These are phyloP conservation scores for Cinclus cinclus DNA, from an alignment of 2,113 vertebrate genomes.

Conservation along the genomic window DNA sequence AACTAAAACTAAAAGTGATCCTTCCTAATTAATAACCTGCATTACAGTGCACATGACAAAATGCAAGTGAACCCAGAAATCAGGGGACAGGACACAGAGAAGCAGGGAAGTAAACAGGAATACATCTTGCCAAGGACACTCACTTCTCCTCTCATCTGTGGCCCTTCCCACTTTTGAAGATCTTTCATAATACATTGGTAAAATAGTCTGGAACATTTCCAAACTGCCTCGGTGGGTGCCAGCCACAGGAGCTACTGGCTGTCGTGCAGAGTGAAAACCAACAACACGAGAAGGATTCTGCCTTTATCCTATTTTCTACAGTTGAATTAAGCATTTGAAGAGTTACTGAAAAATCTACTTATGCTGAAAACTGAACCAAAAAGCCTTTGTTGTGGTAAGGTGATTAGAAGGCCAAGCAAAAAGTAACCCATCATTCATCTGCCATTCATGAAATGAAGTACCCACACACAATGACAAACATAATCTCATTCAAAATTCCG, in stretches of 20 bases:
- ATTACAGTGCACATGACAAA: background rate
- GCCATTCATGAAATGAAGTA: background rate
- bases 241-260: background rate
- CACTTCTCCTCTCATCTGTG: background rate
- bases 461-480: rapidly evolving
- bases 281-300: background rate
- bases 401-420: background rate
- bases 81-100: background rate
- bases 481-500: background rate
- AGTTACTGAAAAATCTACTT: constrained; percentile 16
- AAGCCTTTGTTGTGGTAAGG: background rate
- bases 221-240: background rate
- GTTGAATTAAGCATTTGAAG: background rate
- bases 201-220: background rate
- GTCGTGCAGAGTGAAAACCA: background rate
- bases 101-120: background rate
- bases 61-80: background rate
- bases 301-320: constrained; percentile 15
- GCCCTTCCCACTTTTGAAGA: background rate
- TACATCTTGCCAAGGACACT: background rate
- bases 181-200: background rate
- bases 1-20: background rate
- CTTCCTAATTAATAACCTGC: background rate
- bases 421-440: background rate
- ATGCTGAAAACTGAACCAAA: background rate